Base-by-base conservation (phyloP, 53 echinoderm and acorn worm species). In the Echinarachnius parma region DNA sequence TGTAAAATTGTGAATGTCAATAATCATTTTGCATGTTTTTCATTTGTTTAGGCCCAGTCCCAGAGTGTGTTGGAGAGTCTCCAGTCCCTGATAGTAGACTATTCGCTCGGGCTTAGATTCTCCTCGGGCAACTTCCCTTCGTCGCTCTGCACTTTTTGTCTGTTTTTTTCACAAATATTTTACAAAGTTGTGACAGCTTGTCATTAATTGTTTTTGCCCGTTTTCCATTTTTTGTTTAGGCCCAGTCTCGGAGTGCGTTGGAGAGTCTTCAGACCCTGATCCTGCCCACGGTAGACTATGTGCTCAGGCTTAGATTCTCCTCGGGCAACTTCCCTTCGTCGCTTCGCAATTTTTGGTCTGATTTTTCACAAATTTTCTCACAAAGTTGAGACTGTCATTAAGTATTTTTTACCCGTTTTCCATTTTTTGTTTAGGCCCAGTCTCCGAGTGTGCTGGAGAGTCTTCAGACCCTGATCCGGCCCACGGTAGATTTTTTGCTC, bases 271-370 rank as follows among this genome's bases (percentile, higher is more conserved):
- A 84, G 15, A 60, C 87, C 1, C 76, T 81, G 25, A 84, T 95
- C 66, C 72, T 80, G 30, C 90, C 95, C 10, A 86, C 81, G 29
- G 77, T 95, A 1, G 95, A 95, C 66, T 95, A 81, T 25, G 56
- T 91, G 18, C 75, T 67, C 9, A 48, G 46, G 9, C 81, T 91
- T 1, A 59, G 79, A 29, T 91, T 91, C 48, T 72, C 90, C 20
- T 91, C 95, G 1, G 90, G 95, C 39, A 95, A 95, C 75, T 93
- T 66, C 64, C 92, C 87, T 18, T 90, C 94, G 29, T 95, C 95
- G 23, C 78, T 95, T 1, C 81, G 95, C 35, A 95, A 87, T n/a
- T n/a, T n/a, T n/a, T n/a, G n/a, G n/a, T n/a, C n/a, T n/a, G n/a
- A n/a, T n/a, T n/a, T n/a, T n/a, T n/a, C n/a, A n/a, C n/a, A n/a